A percentile compares a stretch with the other conserved stretches of the same genome.
Evolutionary conservation across 2,113 vertebrate species (phyloP).

Genomic region (Rattus rattus): DNA sequence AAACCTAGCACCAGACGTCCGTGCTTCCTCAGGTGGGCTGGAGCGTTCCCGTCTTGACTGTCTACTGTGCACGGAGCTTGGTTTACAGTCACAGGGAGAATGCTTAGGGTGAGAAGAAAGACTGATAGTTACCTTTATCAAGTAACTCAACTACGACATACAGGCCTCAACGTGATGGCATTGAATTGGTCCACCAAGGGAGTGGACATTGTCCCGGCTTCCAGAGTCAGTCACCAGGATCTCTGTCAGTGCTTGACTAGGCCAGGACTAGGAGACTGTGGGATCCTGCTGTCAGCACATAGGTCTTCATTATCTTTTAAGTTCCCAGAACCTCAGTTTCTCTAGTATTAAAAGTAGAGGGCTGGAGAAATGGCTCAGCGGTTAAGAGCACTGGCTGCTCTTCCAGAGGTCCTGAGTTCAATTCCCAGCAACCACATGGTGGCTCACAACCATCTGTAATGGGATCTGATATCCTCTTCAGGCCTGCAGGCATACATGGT

Average conservation of each 20-base stretch:
- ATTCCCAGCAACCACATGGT: too few species aligned
- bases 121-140: background rate
- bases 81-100: background rate
- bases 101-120: background rate
- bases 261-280: background rate
- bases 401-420: too few species aligned
- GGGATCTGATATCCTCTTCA: too few species aligned
- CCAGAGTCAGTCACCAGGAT: background rate
- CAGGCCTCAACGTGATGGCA: background rate
- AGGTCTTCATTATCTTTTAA: background rate
- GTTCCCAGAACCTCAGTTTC: conserved; percentile 10
- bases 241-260: background rate
- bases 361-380: too few species aligned
- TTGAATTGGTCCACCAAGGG: background rate
- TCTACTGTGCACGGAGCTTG: background rate
- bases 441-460: too few species aligned
- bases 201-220: background rate
- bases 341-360: background rate
- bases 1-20: background rate
- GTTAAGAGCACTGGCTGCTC: too few species aligned
- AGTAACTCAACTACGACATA: background rate
- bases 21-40: background rate
- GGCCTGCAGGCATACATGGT: too few species aligned
- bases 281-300: background rate
- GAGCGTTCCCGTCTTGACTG: background rate